Conservation (phyloP, 2,113 vertebrate genomes). For the Cnemophilus loriae region DNA sequence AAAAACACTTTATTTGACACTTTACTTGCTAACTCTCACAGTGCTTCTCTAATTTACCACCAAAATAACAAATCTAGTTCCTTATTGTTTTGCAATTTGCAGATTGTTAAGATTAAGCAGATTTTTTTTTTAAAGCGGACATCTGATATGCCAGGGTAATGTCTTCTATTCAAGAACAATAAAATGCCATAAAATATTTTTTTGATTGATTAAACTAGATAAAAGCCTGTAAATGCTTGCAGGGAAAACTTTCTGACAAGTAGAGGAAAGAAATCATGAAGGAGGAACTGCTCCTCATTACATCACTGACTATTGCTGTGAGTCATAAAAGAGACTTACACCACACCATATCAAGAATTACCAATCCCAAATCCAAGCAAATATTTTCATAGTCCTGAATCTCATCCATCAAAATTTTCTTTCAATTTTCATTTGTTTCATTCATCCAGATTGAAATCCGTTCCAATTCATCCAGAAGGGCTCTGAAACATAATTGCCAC, state of each 20-base stretch:
- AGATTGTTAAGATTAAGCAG: neutral
- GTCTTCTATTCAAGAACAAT: neutral
- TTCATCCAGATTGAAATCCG: neutral
- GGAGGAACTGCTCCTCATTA: neutral
- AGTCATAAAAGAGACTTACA: neutral
- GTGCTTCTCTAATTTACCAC: neutral
- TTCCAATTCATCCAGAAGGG: neutral
- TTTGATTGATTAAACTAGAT: neutral
- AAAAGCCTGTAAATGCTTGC: neutral
- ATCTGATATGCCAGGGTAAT: neutral
- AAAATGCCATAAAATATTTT: neutral
- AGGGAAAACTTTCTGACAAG: neutral
- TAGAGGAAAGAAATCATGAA: neutral
- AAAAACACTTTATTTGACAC: neutral
- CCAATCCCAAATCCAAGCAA: neutral
- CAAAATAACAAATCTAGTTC: neutral
- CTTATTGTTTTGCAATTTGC: neutral
- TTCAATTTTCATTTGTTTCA: neutral
- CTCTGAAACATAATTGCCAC: neutral
- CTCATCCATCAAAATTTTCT: neutral
- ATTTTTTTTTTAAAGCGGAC: neutral
- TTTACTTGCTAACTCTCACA: neutral
- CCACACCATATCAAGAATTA: neutral
- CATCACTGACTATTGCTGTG: neutral
- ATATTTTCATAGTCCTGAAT: neutral